Percentiles rank a stretch among this genome's conserved stretches.
These are phyloP conservation scores for Tetraneura akinire DNA, from an alignment of 1,140 invertebrate species.

Conservation along the genomic window DNA sequence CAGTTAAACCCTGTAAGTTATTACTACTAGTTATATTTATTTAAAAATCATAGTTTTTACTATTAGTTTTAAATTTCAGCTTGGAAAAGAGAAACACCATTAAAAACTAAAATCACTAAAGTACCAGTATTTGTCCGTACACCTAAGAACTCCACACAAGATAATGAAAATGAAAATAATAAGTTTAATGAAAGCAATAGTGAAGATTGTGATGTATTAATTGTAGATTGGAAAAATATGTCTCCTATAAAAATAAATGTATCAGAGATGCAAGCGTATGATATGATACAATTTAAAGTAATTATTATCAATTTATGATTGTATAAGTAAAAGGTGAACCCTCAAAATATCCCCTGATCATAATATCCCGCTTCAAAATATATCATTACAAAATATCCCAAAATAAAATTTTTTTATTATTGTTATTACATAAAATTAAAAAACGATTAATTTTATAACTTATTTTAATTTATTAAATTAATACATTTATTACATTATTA, in stretches of 20 bases:
- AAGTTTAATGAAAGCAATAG: neutral
- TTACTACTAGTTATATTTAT: too few relatives aligned
- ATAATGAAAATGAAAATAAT: slow-evolving; percentile 6
- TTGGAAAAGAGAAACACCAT: neutral
- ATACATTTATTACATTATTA: too few relatives aligned
- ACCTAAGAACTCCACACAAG: neutral
- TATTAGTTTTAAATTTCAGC: neutral
- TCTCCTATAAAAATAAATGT: slow-evolving; percentile 8
- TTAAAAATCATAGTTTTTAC: neutral
- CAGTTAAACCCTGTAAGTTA: neutral
- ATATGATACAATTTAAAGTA: slow-evolving; percentile 42
- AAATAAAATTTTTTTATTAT: too few relatives aligned
- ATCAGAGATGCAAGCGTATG: slow-evolving; percentile 19
- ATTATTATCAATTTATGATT: neutral
- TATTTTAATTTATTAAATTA: too few relatives aligned
- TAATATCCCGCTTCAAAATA: too few relatives aligned
- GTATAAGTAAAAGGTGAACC: neutral
- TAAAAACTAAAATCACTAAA: neutral
- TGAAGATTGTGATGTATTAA: slow-evolving; percentile 42
- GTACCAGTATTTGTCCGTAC: slow-evolving; percentile 43
- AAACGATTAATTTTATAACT: too few relatives aligned
- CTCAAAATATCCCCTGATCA: too few relatives aligned
- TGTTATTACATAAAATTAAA: too few relatives aligned
- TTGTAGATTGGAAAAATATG: slow-evolving; percentile 45
- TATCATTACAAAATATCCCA: too few relatives aligned